Percentiles rank a stretch among this genome's conserved stretches.
Evolutionary conservation across 2,113 vertebrate genomes (phyloP).

Genomic region (Clarias gariepinus): DNA sequence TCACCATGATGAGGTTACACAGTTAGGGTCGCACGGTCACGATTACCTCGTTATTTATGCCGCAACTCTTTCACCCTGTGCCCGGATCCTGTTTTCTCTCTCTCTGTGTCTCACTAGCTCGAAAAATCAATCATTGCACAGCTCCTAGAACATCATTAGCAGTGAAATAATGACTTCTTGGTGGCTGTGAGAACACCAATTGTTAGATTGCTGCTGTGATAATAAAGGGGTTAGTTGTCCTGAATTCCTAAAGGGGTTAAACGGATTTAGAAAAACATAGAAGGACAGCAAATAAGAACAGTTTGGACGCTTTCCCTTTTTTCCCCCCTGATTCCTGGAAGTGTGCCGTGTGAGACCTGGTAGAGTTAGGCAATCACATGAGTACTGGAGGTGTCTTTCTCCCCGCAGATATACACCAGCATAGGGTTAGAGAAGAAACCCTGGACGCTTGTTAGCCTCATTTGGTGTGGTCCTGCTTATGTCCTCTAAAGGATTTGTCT

Average conservation of each 20-base stretch:
- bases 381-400: not conserved
- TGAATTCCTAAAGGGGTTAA: slow-evolving; percentile 24
- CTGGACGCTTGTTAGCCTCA: not conserved
- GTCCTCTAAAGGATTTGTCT: not conserved
- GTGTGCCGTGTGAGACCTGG: slow-evolving; percentile 9
- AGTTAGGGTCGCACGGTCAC: slow-evolving; percentile 9
- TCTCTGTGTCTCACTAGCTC: not conserved
- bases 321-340: slow-evolving; percentile 1
- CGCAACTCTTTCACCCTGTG: not conserved
- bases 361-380: slow-evolving; percentile 24
- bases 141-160: slow-evolving; percentile 37
- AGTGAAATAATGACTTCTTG: slow-evolving; percentile 37
- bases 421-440: not conserved
- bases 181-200: slow-evolving; percentile 6
- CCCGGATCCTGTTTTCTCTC: not conserved
- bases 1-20: slow-evolving; percentile 41
- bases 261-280: not conserved
- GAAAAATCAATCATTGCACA: slow-evolving; percentile 31
- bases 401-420: slow-evolving; percentile 21
- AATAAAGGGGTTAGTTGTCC: slow-evolving; percentile 38
- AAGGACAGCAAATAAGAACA: not conserved
- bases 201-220: slow-evolving; percentile 44
- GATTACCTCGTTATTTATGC: slow-evolving; percentile 29
- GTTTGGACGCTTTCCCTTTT: slow-evolving; percentile 7
- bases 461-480: not conserved